Conservation (phyloP, 2,113 vertebrate genomes). For the mouse (Mus musculus) region DNA sequence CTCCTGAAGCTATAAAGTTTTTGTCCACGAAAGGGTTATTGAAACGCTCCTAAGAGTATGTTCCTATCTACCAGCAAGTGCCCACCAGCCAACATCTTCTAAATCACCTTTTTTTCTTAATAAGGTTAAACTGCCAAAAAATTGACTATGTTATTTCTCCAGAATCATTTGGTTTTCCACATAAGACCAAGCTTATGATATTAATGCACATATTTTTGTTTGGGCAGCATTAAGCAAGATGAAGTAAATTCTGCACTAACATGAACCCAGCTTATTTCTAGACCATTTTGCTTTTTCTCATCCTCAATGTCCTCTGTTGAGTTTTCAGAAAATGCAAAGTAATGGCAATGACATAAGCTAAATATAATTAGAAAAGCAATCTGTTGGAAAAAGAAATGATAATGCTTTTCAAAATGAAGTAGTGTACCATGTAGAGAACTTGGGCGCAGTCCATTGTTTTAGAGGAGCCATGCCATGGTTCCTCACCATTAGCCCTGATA, state of each 20-base stretch:
- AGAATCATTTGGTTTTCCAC: slow-evolving; percentile 34
- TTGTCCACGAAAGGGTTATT: neutral
- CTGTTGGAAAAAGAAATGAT: slow-evolving; percentile 74
- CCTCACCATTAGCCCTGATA: slow-evolving; percentile 78
- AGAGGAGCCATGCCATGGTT: slow-evolving; percentile 73
- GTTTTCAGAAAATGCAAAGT: slow-evolving; percentile 72
- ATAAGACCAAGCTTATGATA: neutral
- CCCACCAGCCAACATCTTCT: neutral
- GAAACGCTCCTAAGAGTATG: neutral
- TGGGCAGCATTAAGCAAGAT: neutral
- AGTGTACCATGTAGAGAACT: slow-evolving; percentile 73
- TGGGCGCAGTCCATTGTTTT: slow-evolving; percentile 73
- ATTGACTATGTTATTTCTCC: neutral
- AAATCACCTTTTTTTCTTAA: neutral
- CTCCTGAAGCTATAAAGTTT: neutral
- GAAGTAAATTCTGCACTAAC: neutral
- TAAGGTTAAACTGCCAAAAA: slow-evolving; percentile 4
- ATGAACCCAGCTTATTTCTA: slow-evolving; percentile 10
- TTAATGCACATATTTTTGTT: neutral
- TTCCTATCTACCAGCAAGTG: no score
- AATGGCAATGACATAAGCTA: slow-evolving; percentile 77
- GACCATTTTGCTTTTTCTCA: slow-evolving; percentile 53
- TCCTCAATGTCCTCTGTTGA: slow-evolving; percentile 54
- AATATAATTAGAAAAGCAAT: slow-evolving; percentile 82
- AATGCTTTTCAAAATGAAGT: slow-evolving; percentile 75